phyloP scores from a whole-genome alignment of 2,888 invertebrate species.

The Pomacea canaliculata region DNA sequence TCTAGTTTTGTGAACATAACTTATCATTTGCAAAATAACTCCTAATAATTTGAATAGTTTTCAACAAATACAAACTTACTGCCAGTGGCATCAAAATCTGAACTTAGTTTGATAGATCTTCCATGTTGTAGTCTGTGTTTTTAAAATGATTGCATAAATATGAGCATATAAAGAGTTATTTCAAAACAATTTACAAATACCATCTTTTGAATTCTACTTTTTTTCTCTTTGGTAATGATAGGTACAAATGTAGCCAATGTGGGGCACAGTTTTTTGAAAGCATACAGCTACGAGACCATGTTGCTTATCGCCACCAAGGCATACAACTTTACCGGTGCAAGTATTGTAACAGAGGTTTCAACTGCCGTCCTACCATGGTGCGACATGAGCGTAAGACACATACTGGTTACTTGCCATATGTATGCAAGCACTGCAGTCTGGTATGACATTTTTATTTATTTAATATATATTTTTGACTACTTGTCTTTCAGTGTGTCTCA shows the following conservation, averaged over 20 bases:
- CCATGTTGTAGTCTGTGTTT: no score
- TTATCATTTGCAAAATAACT: no score
- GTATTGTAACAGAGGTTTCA: conserved; percentile 25
- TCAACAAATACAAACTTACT: no score
- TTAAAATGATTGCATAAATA: no score
- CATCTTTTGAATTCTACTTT: no score
- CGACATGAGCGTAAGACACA: conserved; percentile 28
- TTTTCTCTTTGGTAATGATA: background rate
- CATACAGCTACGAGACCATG: conserved; percentile 28
- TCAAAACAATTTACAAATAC: no score
- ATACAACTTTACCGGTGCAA: conserved; percentile 23
- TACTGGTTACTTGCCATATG: conserved; percentile 26
- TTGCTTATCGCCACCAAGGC: conserved; percentile 26
- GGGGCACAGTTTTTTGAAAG: conserved; percentile 25
- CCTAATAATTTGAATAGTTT: no score
- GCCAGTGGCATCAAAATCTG: no score
- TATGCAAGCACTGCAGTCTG: conserved; percentile 21
- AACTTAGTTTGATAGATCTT: no score
- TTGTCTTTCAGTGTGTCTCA: no score
- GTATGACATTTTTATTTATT: background rate
- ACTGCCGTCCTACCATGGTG: conserved; percentile 27
- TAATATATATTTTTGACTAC: background rate
- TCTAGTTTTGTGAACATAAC: no score
- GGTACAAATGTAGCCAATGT: conserved; percentile 27
- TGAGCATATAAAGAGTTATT: no score